Conservation (phyloP, 2,888 invertebrate genomes). For the Salticus scenicus region DNA sequence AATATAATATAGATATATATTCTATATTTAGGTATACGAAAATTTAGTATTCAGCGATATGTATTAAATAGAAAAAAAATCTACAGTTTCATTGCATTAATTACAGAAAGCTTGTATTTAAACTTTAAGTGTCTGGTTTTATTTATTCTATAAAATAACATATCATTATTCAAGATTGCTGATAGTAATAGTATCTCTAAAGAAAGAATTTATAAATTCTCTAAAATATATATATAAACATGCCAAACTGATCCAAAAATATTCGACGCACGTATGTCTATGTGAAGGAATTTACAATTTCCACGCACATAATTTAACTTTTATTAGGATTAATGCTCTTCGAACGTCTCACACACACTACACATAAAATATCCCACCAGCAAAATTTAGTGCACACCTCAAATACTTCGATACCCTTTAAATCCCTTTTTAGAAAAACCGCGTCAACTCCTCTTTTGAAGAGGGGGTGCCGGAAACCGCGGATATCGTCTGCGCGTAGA, state of each 20-base stretch:
- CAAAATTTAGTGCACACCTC: constrained; percentile 2
- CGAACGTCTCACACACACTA: background rate
- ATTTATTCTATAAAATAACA: too few relatives aligned
- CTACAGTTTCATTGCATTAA: too few relatives aligned
- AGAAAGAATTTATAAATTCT: background rate
- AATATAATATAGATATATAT: too few relatives aligned
- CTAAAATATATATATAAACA: background rate
- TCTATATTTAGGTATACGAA: too few relatives aligned
- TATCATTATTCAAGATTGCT: too few relatives aligned
- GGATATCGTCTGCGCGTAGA: constrained; percentile 29
- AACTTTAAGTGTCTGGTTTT: too few relatives aligned
- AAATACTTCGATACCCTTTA: background rate
- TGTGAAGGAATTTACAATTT: background rate
- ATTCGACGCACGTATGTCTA: background rate
- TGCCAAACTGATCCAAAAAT: background rate
- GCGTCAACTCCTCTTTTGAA: background rate
- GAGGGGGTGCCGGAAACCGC: constrained; percentile 27
- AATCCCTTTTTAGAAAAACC: constrained; percentile 11
- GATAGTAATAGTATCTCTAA: too few relatives aligned
- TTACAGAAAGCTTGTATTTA: too few relatives aligned
- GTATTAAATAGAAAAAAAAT: too few relatives aligned
- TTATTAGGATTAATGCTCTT: background rate
- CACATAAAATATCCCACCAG: background rate
- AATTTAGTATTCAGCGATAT: too few relatives aligned
- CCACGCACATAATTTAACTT: constrained; percentile 1